These are phyloP conservation scores for Erannis defoliaria DNA, from an alignment of 2,888 invertebrate genomes.

Conservation along the genomic window DNA sequence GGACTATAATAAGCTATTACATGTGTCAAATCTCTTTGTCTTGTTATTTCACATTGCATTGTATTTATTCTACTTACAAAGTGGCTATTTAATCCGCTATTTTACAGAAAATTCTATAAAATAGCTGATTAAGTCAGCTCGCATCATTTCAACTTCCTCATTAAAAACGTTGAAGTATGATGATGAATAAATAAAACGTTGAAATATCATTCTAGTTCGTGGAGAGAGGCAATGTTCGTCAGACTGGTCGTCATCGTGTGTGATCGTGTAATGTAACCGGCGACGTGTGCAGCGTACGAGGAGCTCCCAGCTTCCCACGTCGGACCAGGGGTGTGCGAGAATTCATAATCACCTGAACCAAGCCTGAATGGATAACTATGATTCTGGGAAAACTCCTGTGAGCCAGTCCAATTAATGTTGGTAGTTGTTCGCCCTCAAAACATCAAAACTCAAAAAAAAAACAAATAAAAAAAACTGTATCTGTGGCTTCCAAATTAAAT, in stretches of 20 bases:
- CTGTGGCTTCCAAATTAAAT: too few relatives aligned
- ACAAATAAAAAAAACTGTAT: too few relatives aligned
- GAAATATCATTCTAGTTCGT: background rate
- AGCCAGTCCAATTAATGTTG: background rate
- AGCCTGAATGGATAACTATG: constrained; percentile 54
- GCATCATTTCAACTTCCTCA: background rate
- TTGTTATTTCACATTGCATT: too few relatives aligned
- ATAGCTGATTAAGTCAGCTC: background rate
- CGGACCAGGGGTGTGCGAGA: constrained; percentile 58
- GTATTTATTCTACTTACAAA: too few relatives aligned
- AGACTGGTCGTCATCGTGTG: constrained; percentile 48
- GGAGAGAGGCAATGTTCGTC: constrained; percentile 38
- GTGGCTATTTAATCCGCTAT: too few relatives aligned
- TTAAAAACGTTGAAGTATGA: background rate
- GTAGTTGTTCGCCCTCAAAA: background rate
- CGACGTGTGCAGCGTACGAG: constrained; percentile 75
- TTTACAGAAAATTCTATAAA: background rate
- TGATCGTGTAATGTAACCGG: constrained; percentile 65
- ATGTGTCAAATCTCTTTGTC: too few relatives aligned
- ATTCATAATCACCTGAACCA: constrained; percentile 66
- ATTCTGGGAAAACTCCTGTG: background rate
- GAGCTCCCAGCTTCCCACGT: constrained; percentile 62
- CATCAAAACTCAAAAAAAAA: too few relatives aligned
- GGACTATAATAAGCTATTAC: too few relatives aligned
- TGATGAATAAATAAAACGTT: background rate